Base-by-base conservation (phyloP, 1,140 invertebrate species). In the Drosophila tropicalis region DNA sequence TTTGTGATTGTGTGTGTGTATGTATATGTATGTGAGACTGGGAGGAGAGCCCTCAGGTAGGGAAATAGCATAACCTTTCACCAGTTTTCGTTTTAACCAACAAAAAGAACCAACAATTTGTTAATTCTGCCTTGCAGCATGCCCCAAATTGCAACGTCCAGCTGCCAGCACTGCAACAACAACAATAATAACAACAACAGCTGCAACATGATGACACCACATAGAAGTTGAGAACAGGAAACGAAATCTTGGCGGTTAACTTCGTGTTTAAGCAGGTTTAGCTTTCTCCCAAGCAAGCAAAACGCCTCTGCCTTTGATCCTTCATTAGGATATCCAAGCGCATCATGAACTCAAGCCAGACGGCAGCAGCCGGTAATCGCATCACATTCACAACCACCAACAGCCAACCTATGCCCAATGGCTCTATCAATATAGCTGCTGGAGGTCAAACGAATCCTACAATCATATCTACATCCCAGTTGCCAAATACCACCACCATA, bases 351-450 rank as follows among this genome's bases (percentile, higher is more conserved):
- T 84, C 76, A 58, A 91, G 87, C 73, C 90, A 91, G 70, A 70
- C 82, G 65, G 80, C 89, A 67, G 79, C 89, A 56, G 60, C 72
- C 54, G 81, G 86, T 41, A 92, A 91, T 79, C 90, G 93, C 66
- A 93, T 94, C 54, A 92, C 93, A 34, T 94, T 94, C 79, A 91
- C 93, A 44, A 58, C 55, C 55, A 92, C 93, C 44, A 58, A 32
- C 56, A 92, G 92, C 68, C 93, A 94, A 91, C 92, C 93, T 72
- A 75, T 95, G 79, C 92, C 94, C 72, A 95, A 95, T 93, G 93
- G 94, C 81, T 94, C 93, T 70, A 80, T 91, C 92, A 74, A 92
- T 91, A 78, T 92, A 93, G 72, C 74, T 22, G 79, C 72, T 36
- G 67, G 10, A 76, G 67, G 57, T 75, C 63, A 44, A 92, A 81